Conservation (phyloP, 2,888 invertebrate genomes). For the Fragum whitleyi region DNA sequence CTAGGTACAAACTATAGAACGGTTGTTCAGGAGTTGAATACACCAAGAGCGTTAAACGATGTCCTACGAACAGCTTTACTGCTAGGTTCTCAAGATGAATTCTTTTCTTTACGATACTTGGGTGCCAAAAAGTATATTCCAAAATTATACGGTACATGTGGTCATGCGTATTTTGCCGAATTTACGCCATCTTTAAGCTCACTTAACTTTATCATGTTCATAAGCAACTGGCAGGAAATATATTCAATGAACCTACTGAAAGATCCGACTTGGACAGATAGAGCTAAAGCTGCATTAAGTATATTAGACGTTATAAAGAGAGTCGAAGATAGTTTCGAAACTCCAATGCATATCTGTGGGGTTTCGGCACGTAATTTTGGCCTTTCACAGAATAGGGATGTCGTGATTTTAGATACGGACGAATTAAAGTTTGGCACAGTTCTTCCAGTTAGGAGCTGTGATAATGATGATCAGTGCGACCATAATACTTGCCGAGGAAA, state of each 20-base stretch:
- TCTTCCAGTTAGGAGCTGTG: background rate
- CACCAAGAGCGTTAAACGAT: background rate
- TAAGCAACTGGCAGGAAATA: background rate
- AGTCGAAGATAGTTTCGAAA: background rate
- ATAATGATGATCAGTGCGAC: background rate
- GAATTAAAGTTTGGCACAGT: background rate
- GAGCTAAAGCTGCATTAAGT: background rate
- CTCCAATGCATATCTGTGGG: background rate
- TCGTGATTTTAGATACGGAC: background rate
- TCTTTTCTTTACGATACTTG: background rate
- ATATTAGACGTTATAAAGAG: background rate
- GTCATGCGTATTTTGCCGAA: background rate
- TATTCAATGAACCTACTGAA: background rate
- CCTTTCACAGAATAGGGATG: background rate
- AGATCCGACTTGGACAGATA: background rate
- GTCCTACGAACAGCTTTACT: background rate
- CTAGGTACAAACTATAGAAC: background rate
- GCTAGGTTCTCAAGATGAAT: background rate
- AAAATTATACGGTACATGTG: conserved; percentile 4
- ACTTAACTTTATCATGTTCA: background rate
- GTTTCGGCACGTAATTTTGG: background rate
- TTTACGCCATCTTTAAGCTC: background rate
- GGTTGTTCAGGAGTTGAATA: background rate
- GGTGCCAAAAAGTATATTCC: background rate
- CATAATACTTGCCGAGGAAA: background rate